Percentiles rank a stretch among this genome's conserved stretches.
Evolutionary conservation across 2,113 vertebrate genomes (phyloP).

Genomic region (Atlantisia rogersi): DNA sequence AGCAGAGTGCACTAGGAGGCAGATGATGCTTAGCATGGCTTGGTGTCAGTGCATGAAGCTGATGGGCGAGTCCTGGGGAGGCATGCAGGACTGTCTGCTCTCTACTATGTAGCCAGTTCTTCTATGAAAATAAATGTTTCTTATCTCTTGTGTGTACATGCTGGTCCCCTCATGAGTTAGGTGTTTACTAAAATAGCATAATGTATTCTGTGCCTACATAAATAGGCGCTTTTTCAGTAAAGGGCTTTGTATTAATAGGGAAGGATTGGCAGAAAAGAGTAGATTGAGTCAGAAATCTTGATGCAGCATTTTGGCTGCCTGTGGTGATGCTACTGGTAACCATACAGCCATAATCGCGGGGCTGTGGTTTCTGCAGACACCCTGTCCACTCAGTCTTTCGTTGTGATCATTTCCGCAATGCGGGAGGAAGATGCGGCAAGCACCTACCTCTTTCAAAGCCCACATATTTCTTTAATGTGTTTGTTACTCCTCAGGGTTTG

Average conservation of each 20-base stretch:
- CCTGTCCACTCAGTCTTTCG: not conserved
- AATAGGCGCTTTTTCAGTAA: not conserved
- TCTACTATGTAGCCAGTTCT: not conserved
- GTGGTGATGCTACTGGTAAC: not conserved
- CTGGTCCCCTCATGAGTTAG: not conserved
- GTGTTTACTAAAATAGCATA: not conserved
- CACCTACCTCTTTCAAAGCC: constrained; percentile 27
- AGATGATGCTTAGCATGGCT: not conserved
- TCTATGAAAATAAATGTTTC: not conserved
- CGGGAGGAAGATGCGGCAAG: constrained; percentile 44
- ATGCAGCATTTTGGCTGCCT: not conserved
- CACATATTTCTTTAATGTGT: constrained; percentile 17
- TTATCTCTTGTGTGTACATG: not conserved
- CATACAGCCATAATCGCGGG: not conserved
- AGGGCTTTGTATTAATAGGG: not conserved
- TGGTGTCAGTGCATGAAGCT: not conserved
- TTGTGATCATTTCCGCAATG: not conserved
- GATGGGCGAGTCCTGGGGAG: not conserved
- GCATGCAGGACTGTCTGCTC: not conserved
- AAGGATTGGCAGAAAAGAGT: not conserved
- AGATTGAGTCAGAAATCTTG: not conserved
- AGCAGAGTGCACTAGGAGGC: rapidly evolving
- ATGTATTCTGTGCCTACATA: not conserved
- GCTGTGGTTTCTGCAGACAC: not conserved
- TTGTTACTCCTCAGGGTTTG: constrained; percentile 2